These are phyloP conservation scores for Aquatica leii DNA, from an alignment of 2,888 invertebrate species.

Conservation along the genomic window DNA sequence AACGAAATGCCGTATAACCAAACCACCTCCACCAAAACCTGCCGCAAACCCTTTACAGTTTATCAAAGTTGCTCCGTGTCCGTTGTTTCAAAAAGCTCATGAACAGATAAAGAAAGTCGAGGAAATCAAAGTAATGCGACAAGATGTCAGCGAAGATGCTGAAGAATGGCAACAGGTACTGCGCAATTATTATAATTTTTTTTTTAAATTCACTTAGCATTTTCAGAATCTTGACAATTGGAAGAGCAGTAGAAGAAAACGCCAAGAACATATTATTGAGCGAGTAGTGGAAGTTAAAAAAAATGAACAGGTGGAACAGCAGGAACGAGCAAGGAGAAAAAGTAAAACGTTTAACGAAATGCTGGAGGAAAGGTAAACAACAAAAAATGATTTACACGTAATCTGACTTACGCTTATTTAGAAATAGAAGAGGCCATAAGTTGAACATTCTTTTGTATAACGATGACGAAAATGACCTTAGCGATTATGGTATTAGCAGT, in stretches of 20 bases:
- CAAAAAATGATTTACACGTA: too few species aligned
- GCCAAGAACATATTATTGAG: conserved; percentile 89
- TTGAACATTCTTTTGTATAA: conserved; percentile 73
- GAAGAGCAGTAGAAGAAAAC: conserved; percentile 93
- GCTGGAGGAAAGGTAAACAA: conserved; percentile 81
- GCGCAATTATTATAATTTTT: too few species aligned
- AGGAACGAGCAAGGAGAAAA: conserved; percentile 74
- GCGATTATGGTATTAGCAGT: conserved; percentile 80
- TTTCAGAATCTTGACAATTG: conserved; percentile 89
- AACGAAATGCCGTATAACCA: conserved; percentile 67
- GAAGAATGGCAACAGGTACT: conserved; percentile 93
- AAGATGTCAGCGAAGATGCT: conserved; percentile 81
- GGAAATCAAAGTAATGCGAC: conserved; percentile 83
- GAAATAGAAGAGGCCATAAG: conserved; percentile 67
- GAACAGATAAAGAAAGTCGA: conserved; percentile 86
- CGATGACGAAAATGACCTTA: conserved; percentile 84
- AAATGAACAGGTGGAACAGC: conserved; percentile 76
- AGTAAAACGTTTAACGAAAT: conserved; percentile 95
- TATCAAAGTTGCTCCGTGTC: conserved; percentile 88
- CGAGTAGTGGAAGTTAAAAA: conserved; percentile 89
- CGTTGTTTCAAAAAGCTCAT: conserved; percentile 83
- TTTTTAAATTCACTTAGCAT: too few species aligned
- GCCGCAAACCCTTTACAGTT: conserved; percentile 89
- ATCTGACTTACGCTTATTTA: conserved; percentile 40
- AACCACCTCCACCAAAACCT: conserved; percentile 81